These are phyloP conservation scores for Norana najaformis DNA, from an alignment of 2,888 invertebrate species.

Conservation along the genomic window DNA sequence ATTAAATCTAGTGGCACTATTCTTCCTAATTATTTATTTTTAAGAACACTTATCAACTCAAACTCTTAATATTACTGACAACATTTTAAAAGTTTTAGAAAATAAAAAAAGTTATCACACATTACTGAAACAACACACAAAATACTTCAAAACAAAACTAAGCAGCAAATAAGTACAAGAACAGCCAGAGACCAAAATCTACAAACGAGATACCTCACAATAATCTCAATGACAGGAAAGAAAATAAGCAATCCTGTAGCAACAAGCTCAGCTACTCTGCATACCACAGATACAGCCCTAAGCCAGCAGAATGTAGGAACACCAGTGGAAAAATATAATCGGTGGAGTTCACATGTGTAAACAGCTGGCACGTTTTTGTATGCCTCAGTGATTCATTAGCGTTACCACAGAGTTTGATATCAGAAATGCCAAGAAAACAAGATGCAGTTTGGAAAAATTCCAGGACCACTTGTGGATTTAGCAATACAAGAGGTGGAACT, in stretches of 20 bases:
- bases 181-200: background rate
- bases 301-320: background rate
- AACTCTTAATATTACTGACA: background rate
- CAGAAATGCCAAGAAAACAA: background rate
- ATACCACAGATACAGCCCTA: background rate
- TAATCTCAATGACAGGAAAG: background rate
- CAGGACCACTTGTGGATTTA: background rate
- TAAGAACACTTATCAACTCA: background rate
- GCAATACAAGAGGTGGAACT: background rate
- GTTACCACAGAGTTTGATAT: background rate
- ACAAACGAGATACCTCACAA: background rate
- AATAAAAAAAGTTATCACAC: background rate
- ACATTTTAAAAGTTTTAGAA: background rate
- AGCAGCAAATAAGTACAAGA: background rate
- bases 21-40: background rate
- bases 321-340: background rate
- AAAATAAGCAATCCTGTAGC: background rate
- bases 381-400: background rate
- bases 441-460: background rate
- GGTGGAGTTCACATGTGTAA: background rate
- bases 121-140: background rate
- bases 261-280: slow-evolving; percentile 1
- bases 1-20: background rate
- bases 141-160: background rate
- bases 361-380: background rate